phyloP scores from a whole-genome alignment of 2,797 vertebrate genomes.

The Enteromius fasciolatus region DNA sequence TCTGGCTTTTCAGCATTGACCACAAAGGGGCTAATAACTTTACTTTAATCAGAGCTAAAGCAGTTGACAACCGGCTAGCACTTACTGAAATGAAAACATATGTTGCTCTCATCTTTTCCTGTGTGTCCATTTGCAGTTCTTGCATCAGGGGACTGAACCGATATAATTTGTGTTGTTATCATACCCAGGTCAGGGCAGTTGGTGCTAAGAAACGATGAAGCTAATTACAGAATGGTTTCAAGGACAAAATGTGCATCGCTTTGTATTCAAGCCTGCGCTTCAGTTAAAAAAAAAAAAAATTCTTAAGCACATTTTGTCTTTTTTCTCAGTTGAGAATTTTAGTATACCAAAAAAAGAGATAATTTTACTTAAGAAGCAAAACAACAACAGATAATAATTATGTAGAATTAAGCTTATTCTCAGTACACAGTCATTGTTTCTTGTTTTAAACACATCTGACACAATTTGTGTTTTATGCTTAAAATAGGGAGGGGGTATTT shows the following conservation, averaged over 20 bases:
- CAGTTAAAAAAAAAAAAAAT: not conserved
- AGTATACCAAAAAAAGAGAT: not conserved
- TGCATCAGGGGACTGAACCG: conserved; percentile 5
- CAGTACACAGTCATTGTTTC: not conserved
- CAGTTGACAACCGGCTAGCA: conserved; percentile 35
- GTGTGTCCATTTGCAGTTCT: conserved; percentile 42
- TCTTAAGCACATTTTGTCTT: not conserved
- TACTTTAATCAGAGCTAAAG: conserved; percentile 46
- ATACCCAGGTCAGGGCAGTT: conserved; percentile 47
- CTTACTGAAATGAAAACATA: conserved; percentile 46
- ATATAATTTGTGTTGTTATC: conserved; percentile 45
- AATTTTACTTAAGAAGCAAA: not conserved
- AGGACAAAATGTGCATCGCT: conserved; percentile 34
- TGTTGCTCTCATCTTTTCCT: conserved; percentile 37
- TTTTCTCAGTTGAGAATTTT: not conserved
- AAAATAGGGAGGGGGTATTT: too few species aligned
- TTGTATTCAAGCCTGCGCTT: not conserved
- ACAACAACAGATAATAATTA: not conserved
- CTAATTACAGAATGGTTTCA: conserved; percentile 39
- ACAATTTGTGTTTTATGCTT: not conserved
- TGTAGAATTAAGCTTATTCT: not conserved
- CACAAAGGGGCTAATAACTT: conserved; percentile 26
- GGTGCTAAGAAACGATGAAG: conserved; percentile 35
- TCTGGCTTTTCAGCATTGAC: conserved; percentile 7
- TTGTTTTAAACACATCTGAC: not conserved